phyloP scores from a whole-genome alignment of 2,113 vertebrate genomes.

The Pedionomus torquatus region DNA sequence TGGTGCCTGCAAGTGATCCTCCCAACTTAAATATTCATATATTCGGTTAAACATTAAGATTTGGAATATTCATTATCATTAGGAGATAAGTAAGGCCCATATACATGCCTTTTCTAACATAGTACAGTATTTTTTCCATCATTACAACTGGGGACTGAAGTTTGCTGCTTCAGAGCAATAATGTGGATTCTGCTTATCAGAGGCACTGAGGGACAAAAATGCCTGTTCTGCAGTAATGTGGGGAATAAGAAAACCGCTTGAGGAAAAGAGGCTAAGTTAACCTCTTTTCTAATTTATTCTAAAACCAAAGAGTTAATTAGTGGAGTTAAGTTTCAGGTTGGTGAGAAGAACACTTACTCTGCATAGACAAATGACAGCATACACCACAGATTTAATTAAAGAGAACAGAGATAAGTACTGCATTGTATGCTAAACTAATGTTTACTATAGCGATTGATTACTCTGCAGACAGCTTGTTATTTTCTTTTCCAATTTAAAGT shows the following conservation, averaged over 20 bases:
- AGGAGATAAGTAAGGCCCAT: conserved; percentile 24
- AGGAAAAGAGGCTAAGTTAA: conserved; percentile 16
- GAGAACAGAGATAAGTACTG: conserved; percentile 20
- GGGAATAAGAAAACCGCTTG: neutral
- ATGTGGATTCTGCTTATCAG: neutral
- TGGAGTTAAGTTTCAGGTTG: conserved; percentile 7
- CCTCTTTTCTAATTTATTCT: neutral
- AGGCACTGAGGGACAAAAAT: neutral
- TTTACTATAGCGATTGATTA: conserved; percentile 60
- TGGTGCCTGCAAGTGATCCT: neutral
- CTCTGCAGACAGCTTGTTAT: conserved; percentile 39
- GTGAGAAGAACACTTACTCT: conserved; percentile 19
- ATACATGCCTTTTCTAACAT: conserved; percentile 2
- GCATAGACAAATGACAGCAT: neutral
- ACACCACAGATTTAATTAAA: conserved; percentile 58
- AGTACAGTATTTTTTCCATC: conserved; percentile 33
- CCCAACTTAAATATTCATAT: conserved; percentile 19
- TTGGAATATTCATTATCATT: conserved; percentile 42
- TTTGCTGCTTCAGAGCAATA: neutral
- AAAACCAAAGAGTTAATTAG: conserved; percentile 25
- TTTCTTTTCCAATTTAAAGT: conserved; percentile 57
- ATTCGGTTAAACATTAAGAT: neutral
- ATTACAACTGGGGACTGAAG: neutral
- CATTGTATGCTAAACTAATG: conserved; percentile 28
- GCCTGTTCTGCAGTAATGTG: neutral